Conservation (phyloP, 2,888 invertebrate species). For the Acanthosepion pharaonis region DNA sequence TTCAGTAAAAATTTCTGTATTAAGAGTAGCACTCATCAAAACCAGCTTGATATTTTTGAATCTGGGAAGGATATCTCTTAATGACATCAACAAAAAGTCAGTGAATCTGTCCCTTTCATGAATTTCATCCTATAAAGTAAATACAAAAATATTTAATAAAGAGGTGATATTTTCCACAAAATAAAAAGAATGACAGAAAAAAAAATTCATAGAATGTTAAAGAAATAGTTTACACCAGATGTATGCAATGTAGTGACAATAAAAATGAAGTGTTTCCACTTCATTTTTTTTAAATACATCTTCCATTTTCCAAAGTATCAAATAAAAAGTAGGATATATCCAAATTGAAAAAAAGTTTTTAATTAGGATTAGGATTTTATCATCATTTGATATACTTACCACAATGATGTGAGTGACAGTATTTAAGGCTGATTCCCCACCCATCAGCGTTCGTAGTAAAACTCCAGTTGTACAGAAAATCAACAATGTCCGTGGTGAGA, state of each 20-base stretch:
- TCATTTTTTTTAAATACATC: too few species aligned
- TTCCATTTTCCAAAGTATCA: not conserved
- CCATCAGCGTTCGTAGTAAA: slow-evolving; percentile 89
- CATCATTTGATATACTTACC: slow-evolving; percentile 64
- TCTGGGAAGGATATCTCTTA: slow-evolving; percentile 83
- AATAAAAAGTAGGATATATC: not conserved
- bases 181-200: too few species aligned
- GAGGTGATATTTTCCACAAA: not conserved
- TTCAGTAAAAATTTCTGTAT: slow-evolving; percentile 85
- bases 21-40: slow-evolving; percentile 96
- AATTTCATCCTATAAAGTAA: slow-evolving; percentile 89
- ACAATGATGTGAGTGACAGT: slow-evolving; percentile 84
- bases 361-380: not conserved
- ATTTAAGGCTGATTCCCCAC: slow-evolving; percentile 82
- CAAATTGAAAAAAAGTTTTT: not conserved
- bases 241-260: too few species aligned
- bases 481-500: slow-evolving; percentile 85
- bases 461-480: slow-evolving; percentile 95
- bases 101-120: slow-evolving; percentile 95
- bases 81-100: slow-evolving; percentile 91
- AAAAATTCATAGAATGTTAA: not conserved
- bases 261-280: too few species aligned
- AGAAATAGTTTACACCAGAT: not conserved
- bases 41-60: slow-evolving; percentile 85
- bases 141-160: not conserved